Base-by-base conservation (phyloP, 2,113 vertebrate genomes). In the Theristicus caerulescens region DNA sequence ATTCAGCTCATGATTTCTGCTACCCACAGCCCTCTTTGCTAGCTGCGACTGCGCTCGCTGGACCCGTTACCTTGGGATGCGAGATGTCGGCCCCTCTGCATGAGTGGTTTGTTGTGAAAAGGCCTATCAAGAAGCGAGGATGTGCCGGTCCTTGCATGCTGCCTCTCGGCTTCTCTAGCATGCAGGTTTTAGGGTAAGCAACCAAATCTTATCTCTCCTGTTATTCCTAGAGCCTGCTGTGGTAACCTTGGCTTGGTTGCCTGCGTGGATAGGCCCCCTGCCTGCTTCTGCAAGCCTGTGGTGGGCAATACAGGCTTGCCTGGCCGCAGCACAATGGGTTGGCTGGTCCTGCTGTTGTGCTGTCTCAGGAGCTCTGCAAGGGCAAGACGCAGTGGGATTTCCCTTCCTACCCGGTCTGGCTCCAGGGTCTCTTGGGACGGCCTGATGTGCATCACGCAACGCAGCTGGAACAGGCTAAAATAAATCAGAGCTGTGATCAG, bases 1-100 rank as follows among this genome's bases (percentile, higher is more conserved):
- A 5, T 80, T 59, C 20, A 4, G 52, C 49, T 92, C 12, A 2
- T 42, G 16, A 49, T 72, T 76, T 59, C 82, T 6, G 0, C 74
- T 65, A 1, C 81, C 59, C 64, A 10, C 64, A 73, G 64, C 58
- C 54, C 58, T 59, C 32, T 67, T n/a, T 46, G 65, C 65, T 16
- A 4, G 36, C 65, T 59, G 21, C 1, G 5, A 7, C 87, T 47
- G 34, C 47, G 64, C 46, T 82, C 0, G 0, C 74, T 65, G 78
- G 31, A 25, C 34, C 44, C 0, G 0, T 29, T 87, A 24, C 34
- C 64, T 57, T 24, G 29, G 38, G 2, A 3, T 46, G 29, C 49
- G 49, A 81, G 40, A 7, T 47, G 36, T 34, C 31, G 40, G 55
- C 74, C 65, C 52, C n/a, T 58, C 65, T 61, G 42, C 61, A 2